Base-by-base conservation (phyloP, 1,140 invertebrate species). In the Apocrypta bakeri region DNA sequence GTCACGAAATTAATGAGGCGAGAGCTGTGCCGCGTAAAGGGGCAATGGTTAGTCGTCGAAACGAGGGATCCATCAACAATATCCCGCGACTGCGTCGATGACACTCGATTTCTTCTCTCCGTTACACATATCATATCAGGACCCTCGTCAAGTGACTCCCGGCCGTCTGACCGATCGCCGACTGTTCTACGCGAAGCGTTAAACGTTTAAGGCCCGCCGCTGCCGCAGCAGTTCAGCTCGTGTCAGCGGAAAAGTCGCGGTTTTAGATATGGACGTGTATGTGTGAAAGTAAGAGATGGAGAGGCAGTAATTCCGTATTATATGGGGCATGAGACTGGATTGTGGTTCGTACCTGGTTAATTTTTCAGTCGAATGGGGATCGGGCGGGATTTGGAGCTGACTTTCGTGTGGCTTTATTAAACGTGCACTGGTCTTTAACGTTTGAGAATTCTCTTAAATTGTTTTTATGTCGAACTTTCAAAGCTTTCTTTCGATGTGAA, bases 1-100 rank as follows among this genome's bases (percentile, higher is more conserved):
- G 33, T 42, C 14, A 21, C 29, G 75, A 73, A 82, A 82, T 82
- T 82, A 82, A 82, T 78, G 81, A 82, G 42, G 31, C 69, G 48
- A 82, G 40, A 56, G 17, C 48, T 6, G 17, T 25, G 73, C 73
- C n/a, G 9, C 64, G 11, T 68, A n/a, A 75, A 66, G 33, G 25
- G 25, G 8, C 7, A 0, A 56, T 14, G 14, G 17, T 17, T 37
- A 37, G 33, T 81, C 42, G 29, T 4, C 33, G 33, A 37, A 76
- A 72, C 24, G 24, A 72, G 12, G 1, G 25, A 1, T 11, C 31
- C 14, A 68, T 74, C 69, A 79, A 78, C 48, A 11, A 76, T 82
- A 82, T 76, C 29, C n/a, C 7, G 25, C 27, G 27, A 7, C n/a
- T n/a, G n/a, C 17, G 11, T 72, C 24, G 66, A 79, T 42, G 68